Conservation (phyloP, 2,113 vertebrate species). For the Perca fluviatilis region DNA sequence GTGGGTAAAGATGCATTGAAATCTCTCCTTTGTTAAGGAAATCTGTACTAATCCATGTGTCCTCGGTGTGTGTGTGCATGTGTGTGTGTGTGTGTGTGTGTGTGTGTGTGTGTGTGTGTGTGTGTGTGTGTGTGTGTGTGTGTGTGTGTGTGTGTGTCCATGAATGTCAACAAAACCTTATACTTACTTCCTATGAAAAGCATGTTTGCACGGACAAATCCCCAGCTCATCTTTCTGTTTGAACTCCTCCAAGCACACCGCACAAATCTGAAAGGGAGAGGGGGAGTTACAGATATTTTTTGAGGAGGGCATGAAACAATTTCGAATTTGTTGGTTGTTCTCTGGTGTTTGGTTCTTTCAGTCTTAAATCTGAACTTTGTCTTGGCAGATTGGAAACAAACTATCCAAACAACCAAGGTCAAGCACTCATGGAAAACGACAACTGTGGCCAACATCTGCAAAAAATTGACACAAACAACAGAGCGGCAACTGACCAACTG, state of each 20-base stretch:
- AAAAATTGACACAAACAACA: slow-evolving; percentile 23
- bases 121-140: too few species aligned
- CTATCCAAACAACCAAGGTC: slow-evolving; percentile 22
- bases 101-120: background rate
- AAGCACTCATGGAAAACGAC: slow-evolving; percentile 21
- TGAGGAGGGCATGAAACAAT: background rate
- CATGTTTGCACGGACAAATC: slow-evolving; percentile 98
- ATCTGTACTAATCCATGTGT: slow-evolving; percentile 1
- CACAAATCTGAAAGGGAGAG: slow-evolving; percentile 90
- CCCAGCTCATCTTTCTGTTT: slow-evolving; percentile 98
- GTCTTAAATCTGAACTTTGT: background rate
- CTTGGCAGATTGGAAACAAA: slow-evolving; percentile 19
- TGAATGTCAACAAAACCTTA: slow-evolving; percentile 30
- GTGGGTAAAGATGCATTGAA: background rate
- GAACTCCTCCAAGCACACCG: slow-evolving; percentile 98
- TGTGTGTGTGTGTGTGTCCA: background rate
- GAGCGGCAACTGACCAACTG: slow-evolving; percentile 26
- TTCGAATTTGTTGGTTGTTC: slow-evolving; percentile 20
- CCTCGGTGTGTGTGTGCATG: background rate
- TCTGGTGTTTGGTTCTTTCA: background rate
- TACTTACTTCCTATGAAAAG: slow-evolving; percentile 99
- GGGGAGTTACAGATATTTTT: slow-evolving; percentile 19
- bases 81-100: background rate
- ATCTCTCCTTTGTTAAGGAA: slow-evolving; percentile 3
- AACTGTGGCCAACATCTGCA: slow-evolving; percentile 27